These are phyloP conservation scores for Crotalus tigris DNA, from an alignment of 2,113 vertebrate genomes.

Conservation along the genomic window DNA sequence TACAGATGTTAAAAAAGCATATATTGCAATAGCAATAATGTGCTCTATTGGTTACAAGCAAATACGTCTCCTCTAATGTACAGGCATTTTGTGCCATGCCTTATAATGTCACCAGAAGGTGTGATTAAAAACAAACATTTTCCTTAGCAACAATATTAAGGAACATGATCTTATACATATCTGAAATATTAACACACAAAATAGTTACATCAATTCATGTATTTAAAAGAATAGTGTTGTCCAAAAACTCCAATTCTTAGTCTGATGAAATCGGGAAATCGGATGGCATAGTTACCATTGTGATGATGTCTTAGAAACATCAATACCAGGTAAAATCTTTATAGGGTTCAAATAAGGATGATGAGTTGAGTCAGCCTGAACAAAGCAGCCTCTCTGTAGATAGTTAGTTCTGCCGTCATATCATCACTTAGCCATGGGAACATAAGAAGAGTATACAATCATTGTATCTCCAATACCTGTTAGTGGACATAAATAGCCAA, in stretches of 20 bases:
- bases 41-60: not conserved
- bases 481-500: not conserved
- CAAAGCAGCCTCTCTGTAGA: not conserved
- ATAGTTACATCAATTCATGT: not conserved
- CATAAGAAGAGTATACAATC: not conserved
- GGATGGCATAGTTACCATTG: not conserved
- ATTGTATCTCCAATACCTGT: not conserved
- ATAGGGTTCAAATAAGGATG: not conserved
- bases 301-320: not conserved
- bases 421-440: not conserved
- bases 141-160: not conserved
- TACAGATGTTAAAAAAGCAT: not conserved
- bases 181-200: not conserved
- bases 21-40: not conserved
- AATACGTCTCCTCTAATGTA: not conserved
- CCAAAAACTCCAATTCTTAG: not conserved
- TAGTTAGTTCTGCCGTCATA: not conserved
- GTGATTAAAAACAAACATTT: not conserved
- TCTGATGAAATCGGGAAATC: not conserved
- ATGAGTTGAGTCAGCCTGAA: not conserved
- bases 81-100: not conserved
- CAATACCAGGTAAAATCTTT: not conserved
- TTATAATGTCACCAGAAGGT: not conserved
- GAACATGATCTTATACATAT: not conserved
- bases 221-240: not conserved